Evolutionary conservation across 2,888 invertebrate genomes (phyloP).

Genomic region (Serripes groenlandicus): DNA sequence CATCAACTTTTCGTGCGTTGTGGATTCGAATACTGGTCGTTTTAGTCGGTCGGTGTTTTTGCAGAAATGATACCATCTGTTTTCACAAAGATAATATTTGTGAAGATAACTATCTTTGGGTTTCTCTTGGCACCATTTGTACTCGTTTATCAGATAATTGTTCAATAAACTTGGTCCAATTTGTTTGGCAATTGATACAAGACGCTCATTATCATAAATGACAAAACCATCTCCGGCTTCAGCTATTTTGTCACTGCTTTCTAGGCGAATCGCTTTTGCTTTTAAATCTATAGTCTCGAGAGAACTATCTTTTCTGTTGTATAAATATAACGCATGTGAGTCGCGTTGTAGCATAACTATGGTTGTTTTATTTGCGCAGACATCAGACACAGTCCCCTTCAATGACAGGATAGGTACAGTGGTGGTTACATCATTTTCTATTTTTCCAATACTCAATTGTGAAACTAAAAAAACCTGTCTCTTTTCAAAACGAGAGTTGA

Average conservation of each 20-base stretch:
- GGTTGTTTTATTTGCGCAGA: not conserved
- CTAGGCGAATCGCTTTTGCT: no score
- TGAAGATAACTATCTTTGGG: not conserved
- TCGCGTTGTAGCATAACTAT: not conserved
- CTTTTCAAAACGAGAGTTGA: not conserved
- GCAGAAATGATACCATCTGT: slow-evolving; percentile 13
- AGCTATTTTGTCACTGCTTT: no score
- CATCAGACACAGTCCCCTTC: not conserved
- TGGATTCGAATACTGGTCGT: not conserved
- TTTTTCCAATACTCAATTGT: not conserved
- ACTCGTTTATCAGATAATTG: not conserved
- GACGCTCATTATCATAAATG: slow-evolving; percentile 20
- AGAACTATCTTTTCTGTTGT: not conserved
- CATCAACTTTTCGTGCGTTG: not conserved
- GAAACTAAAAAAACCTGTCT: not conserved
- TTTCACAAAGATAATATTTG: slow-evolving; percentile 10
- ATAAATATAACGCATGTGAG: not conserved
- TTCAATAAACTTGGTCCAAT: not conserved
- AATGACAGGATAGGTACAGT: not conserved
- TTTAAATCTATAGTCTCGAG: no score
- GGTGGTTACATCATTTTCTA: not conserved
- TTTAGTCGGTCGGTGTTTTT: not conserved
- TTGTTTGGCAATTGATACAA: not conserved
- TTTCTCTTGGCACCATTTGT: not conserved
- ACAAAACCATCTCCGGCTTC: slow-evolving; percentile 29